Evolutionary conservation across 2,888 invertebrate genomes (phyloP), one percentile per base, ranked within the genome.

Genomic region (Dascillus cervinus): DNA sequence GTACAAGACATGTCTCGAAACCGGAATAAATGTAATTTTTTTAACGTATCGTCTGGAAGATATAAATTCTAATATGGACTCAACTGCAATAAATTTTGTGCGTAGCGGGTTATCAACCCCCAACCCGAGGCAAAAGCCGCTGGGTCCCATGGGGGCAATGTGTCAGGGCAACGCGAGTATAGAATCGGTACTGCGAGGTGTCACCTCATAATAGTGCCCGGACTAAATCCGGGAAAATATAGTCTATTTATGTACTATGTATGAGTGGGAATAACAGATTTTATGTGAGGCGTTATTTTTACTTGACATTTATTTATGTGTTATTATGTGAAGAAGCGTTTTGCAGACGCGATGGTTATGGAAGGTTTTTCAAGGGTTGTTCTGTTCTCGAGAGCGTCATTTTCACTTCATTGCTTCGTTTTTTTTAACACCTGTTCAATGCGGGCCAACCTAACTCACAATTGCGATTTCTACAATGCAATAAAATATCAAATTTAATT

Each of bases 181-280:
- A 32, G 25, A 25, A 17, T 37, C 30, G 38, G 33, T 31, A 38
- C 10, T 22, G 33, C 30, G 30, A 34, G 27, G 30, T 38, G 38
- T 38, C 38, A 34, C 33, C 33, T 38, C 33, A 23, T 38, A 38
- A 38, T 39, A 35, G 32, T 27, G 29, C 25, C 29, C 30, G 31
- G 32, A n/a, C n/a, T 32, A 35, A 34, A 39, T 34, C 34, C 29
- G 32, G 26, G 32, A 35, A 35, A 39, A 39, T 39, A 39, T 39
- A 31, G 34, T 26, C 28, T 35, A 35, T 39, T 34, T 35, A 28
- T 26, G 27, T 22, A 30, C 34, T 38, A 34, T 30, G 38, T 34
- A 34, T 30, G n/a, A n/a, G n/a, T n/a, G n/a, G 27, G 33, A 38
- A 34, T 38, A 38, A 38, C 38, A 38, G 38, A 38, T 38, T 38